These are phyloP conservation scores for Drosophila melanosoma DNA, from an alignment of 2,888 invertebrate genomes.

Conservation along the genomic window DNA sequence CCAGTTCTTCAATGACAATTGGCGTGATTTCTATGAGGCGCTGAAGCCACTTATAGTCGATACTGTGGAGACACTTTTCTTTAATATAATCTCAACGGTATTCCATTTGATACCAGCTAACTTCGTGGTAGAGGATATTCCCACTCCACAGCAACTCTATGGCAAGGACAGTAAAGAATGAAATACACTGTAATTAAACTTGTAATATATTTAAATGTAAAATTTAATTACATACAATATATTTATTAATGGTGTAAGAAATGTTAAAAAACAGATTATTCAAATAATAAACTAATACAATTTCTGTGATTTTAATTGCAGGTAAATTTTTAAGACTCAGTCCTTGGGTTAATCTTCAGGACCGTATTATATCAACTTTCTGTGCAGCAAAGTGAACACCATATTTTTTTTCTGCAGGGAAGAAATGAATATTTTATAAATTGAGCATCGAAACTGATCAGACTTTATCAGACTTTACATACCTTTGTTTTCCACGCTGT, in stretches of 20 bases:
- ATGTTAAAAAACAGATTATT: background rate
- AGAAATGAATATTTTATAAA: background rate
- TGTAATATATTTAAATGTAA: background rate
- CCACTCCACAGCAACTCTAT: slow-evolving; percentile 71
- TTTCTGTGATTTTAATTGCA: background rate
- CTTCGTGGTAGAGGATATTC: slow-evolving; percentile 88
- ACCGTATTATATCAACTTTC: slow-evolving; percentile 60
- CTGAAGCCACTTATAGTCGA: slow-evolving; percentile 88
- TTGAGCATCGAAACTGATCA: background rate
- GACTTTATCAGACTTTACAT: background rate
- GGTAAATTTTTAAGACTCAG: background rate
- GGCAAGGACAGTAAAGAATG: slow-evolving; percentile 23
- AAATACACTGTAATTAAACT: background rate
- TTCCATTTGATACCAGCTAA: slow-evolving; percentile 89
- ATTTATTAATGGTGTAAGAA: background rate
- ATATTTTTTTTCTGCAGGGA: slow-evolving; percentile 49
- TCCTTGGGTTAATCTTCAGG: slow-evolving; percentile 12
- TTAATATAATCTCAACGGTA: slow-evolving; percentile 87
- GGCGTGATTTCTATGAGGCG: slow-evolving; percentile 89
- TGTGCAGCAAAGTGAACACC: slow-evolving; percentile 51
- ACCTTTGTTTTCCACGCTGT: slow-evolving; percentile 61
- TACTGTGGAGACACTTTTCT: slow-evolving; percentile 89
- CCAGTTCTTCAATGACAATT: slow-evolving; percentile 89
- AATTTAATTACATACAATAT: background rate
- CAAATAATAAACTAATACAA: background rate